Evolutionary conservation across 1,140 invertebrate species (phyloP).

Genomic region (Parapsyche elsis): DNA sequence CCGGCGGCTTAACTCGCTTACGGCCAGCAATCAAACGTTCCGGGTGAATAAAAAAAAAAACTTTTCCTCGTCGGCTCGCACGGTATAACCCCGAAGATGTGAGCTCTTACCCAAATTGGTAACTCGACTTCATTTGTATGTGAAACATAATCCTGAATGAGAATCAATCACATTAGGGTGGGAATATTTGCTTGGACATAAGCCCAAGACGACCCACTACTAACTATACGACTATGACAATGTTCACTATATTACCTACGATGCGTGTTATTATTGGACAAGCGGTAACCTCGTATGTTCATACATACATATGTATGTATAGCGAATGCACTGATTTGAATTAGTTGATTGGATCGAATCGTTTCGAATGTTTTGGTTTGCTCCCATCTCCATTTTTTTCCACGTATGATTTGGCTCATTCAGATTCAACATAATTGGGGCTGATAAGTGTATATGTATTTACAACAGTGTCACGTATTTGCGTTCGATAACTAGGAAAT

Average conservation of each 20-base stretch:
- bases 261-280: too few relatives aligned
- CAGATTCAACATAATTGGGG: too few relatives aligned
- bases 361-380: background rate
- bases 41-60: conserved; percentile 50
- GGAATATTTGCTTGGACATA: conserved; percentile 53
- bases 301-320: too few relatives aligned
- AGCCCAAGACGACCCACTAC: conserved; percentile 31
- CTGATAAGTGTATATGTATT: too few relatives aligned
- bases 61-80: conserved; percentile 42
- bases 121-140: conserved; percentile 56
- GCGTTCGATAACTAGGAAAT: too few relatives aligned
- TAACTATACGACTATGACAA: background rate
- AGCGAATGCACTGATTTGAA: background rate
- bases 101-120: conserved; percentile 56
- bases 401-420: too few relatives aligned
- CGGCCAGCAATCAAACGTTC: conserved; percentile 52
- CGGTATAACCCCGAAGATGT: conserved; percentile 38
- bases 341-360: conserved; percentile 18
- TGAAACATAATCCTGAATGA: conserved; percentile 56
- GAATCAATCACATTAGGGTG: conserved; percentile 56
- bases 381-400: background rate
- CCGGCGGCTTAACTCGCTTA: conserved; percentile 48
- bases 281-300: background rate
- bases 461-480: too few relatives aligned
- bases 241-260: background rate